Base-by-base conservation (phyloP, 2,113 vertebrate genomes). In the Leucosticte australis region DNA sequence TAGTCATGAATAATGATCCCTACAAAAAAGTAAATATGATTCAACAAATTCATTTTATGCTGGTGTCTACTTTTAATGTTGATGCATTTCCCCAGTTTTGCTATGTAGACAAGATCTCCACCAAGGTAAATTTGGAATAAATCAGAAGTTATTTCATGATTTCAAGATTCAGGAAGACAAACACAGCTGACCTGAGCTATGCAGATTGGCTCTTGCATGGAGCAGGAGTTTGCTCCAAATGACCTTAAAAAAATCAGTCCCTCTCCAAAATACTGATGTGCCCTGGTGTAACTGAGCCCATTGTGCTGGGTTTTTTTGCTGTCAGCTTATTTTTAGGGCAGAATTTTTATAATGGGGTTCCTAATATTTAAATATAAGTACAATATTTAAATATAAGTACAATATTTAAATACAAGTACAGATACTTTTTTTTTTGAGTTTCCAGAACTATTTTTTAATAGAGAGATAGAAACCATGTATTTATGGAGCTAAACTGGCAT, bases 161-260 rank as follows among this genome's bases (percentile, higher is more conserved):
- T 84, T 91, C 33, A 33, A 24, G 42, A 71, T 46, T 60, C 41
- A 69, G 13, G 10, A 52, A 49, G 78, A 44, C 30, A 91, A 84
- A 83, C 0, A 2, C 15, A 46, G 14, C n/a, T 90, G 88, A 57
- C 28, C 55, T 42, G 50, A 86, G 55, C 47, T 63, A 10, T 49
- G 10, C 59, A 56, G 1, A 0, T 13, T 76, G 69, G 35, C 10
- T 67, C 24, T 39, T 78, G 24, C 0, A 1, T 22, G n/a, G n/a
- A 62, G 49, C 37, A 67, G 41, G 57, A 85, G 9, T 30, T 88
- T 88, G 35, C 18, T 80, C 37, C 41, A 69, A 28, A 30, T 27
- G 20, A 28, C 53, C 42, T 46, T 67, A 52, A 73, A 73, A 73
- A 89, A 80, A 64, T 28, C 49, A 16, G 10, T 82, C 24, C 16